phyloP scores from a whole-genome alignment of 2,888 invertebrate genomes.

The Eutolmus rufibarbis region DNA sequence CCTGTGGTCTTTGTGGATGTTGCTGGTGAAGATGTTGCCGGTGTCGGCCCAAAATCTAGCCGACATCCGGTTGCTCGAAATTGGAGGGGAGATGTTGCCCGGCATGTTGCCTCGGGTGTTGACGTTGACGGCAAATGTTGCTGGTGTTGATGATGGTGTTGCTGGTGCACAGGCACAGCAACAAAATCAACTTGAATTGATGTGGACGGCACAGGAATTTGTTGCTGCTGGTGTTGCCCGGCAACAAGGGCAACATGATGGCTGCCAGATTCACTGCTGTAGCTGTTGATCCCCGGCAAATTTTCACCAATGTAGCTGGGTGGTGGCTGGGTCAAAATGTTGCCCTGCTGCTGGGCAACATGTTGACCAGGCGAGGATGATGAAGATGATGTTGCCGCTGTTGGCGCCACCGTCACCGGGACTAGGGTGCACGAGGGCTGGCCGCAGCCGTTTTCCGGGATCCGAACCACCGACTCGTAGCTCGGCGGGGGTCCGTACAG shows the following conservation, averaged over 20 bases:
- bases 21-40: not conserved
- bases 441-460: slow-evolving; percentile 43
- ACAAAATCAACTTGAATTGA: not conserved
- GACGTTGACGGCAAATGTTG: not conserved
- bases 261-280: not conserved
- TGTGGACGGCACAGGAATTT: not conserved
- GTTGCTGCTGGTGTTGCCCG: not conserved
- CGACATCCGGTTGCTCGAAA: not conserved
- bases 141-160: not conserved
- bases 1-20: not conserved
- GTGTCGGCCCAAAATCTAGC: not conserved
- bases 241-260: not conserved
- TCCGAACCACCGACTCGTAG: slow-evolving; percentile 62
- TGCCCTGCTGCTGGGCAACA: not conserved
- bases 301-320: not conserved
- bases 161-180: not conserved
- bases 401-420: not conserved
- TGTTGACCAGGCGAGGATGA: not conserved
- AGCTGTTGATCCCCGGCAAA: not conserved
- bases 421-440: slow-evolving; percentile 46
- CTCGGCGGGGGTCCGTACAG: slow-evolving; percentile 65
- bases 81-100: not conserved
- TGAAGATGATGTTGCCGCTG: not conserved
- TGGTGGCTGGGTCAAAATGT: not conserved
- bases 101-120: not conserved